Base-by-base conservation (phyloP, 1,140 invertebrate species). In the Heliothis subflexa region DNA sequence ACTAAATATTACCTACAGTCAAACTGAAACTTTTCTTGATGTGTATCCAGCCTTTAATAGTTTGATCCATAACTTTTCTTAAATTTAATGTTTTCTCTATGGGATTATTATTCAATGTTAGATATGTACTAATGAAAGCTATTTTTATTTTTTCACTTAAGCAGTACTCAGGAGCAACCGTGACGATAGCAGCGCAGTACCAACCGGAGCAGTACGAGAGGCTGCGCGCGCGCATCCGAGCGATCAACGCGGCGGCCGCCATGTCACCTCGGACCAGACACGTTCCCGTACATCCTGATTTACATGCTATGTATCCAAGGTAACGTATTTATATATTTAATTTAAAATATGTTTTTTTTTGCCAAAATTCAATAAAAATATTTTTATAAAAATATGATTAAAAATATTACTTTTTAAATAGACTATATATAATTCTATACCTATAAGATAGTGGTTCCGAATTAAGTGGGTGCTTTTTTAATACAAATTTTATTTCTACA, bases 161-260 rank as follows among this genome's bases (percentile, higher is more conserved):
- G 85, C 88, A 95, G 87, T 95, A 95, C 72, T 94, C 93, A 57
- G 98, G 98, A 50, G 97, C 98, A 81, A 97, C 97, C 33, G 98
- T 99, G 61, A 98, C 97, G 70, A 97, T 99, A 90, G 97, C 98
- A 54, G 98, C 98, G n/a, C 98, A 99, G 92, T 99, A 99, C 92
- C 97, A 97, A 88, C 98, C 99, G n/a, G 98, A 99, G 94, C 99
- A 99, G 83, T 99, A 99, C 94, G 99, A 99, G 93, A 95, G 98
- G 85, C 99, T 99, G 94, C 99, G 99, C 95, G 98, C 98, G 1
- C 99, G 99, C 95, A 99, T 99, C 86, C 98, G 99, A 93, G 98
- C 99, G 93, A 96, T 99, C 85, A 98, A 98, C 79, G 92, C 91
- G 0, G 89, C 85, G 11, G 86, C 88, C 0, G 91, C 83, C 0